Conservation (phyloP, 2,888 invertebrate genomes). For the Rotaria socialis region DNA sequence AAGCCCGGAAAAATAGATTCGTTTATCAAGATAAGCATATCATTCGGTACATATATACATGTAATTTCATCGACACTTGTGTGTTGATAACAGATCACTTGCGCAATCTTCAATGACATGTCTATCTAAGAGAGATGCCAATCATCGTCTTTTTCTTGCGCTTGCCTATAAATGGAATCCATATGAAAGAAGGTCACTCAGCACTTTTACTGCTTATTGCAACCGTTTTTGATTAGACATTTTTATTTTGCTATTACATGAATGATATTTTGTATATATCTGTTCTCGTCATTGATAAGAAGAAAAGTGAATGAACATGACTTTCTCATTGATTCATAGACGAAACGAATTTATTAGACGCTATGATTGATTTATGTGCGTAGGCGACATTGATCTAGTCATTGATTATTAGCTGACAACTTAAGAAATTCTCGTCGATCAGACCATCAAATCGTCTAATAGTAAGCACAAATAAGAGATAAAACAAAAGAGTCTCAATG, state of each 20-base stretch:
- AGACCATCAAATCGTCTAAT: neutral
- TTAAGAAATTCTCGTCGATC: neutral
- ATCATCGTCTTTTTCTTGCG: neutral
- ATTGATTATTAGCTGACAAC: neutral
- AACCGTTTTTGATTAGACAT: neutral
- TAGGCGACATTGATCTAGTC: neutral
- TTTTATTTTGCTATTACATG: neutral
- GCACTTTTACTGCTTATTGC: neutral
- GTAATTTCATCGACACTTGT: neutral
- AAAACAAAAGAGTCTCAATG: neutral
- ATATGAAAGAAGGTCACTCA: neutral
- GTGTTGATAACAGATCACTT: neutral
- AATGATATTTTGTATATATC: neutral
- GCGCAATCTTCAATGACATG: neutral
- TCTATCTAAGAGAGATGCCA: neutral
- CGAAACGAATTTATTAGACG: neutral
- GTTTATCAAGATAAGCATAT: neutral
- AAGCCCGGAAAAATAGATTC: neutral
- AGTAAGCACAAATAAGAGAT: neutral
- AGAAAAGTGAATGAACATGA: neutral
- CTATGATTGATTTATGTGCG: neutral
- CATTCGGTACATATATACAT: neutral
- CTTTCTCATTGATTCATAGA: neutral
- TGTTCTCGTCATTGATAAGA: neutral
- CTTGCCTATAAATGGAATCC: neutral